Percentiles rank a stretch among this genome's conserved stretches.
phyloP scores from a whole-genome alignment of 2,113 vertebrate species.

The Jacana jacana region DNA sequence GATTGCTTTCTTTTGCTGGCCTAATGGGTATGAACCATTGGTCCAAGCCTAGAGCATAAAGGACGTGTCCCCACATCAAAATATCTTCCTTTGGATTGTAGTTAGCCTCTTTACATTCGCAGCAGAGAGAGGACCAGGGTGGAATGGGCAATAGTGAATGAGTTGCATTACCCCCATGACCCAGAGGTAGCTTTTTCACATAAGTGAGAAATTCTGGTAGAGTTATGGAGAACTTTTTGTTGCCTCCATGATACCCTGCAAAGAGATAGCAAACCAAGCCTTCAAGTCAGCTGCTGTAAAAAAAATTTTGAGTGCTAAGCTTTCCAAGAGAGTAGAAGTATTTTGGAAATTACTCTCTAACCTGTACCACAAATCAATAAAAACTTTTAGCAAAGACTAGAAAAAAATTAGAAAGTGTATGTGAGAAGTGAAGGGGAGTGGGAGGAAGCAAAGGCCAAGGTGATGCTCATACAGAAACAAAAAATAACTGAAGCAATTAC shows the following conservation, averaged over 20 bases:
- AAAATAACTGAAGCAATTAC: background rate
- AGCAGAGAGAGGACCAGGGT: background rate
- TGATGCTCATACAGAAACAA: background rate
- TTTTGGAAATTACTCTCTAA: background rate
- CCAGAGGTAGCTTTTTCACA: background rate
- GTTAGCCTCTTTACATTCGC: background rate
- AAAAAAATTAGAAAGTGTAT: background rate
- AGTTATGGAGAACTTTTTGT: background rate
- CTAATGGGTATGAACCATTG: conserved; percentile 50
- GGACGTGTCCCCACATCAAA: background rate
- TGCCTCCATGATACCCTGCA: background rate
- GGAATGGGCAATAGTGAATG: background rate
- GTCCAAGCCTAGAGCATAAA: conserved; percentile 6
- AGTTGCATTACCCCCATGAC: background rate
- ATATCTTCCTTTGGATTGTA: conserved; percentile 4
- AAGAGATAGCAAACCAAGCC: background rate
- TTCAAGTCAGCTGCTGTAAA: background rate
- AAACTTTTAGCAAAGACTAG: background rate
- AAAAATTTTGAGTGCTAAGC: background rate
- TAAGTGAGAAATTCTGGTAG: background rate
- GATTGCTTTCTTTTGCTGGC: conserved; percentile 64
- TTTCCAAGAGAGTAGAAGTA: background rate
- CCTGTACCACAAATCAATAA: background rate
- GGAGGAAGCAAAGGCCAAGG: background rate
- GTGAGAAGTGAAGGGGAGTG: background rate